Evolutionary conservation across 2,113 vertebrate genomes (phyloP).

Genomic region (Saguinus imperator): DNA sequence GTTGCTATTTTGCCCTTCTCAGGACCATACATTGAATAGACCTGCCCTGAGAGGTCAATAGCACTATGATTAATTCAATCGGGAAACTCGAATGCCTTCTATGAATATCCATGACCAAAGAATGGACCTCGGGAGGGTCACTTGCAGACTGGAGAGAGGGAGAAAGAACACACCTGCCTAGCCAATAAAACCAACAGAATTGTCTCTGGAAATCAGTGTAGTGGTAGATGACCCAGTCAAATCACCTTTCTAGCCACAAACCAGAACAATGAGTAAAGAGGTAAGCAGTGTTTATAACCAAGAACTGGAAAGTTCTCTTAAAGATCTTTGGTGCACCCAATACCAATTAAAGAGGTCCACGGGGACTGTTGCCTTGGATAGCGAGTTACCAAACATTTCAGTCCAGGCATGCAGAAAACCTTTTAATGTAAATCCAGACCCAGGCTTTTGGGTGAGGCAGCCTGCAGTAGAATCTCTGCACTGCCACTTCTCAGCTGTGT

Average conservation of each 20-base stretch:
- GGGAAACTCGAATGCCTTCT: neutral
- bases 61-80: neutral
- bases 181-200: neutral
- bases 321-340: neutral
- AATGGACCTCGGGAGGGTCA: neutral
- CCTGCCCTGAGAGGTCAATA: neutral
- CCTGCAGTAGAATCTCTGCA: neutral
- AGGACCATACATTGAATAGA: neutral
- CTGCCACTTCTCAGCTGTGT: neutral
- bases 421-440: neutral
- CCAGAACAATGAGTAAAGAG: neutral
- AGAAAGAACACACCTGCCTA: neutral
- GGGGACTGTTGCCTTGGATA: fast-evolving
- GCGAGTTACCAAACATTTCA: neutral
- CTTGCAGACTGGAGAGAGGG: fast-evolving
- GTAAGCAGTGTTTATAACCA: neutral
- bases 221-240: neutral
- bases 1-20: neutral
- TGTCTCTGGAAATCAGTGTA: neutral
- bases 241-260: neutral
- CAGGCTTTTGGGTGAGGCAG: fast-evolving
- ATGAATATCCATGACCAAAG: neutral
- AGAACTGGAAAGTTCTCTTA: neutral
- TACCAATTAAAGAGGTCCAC: neutral
- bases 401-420: neutral